Base-by-base conservation (phyloP, 2,888 invertebrate species). In the Stenodera caucasica region DNA sequence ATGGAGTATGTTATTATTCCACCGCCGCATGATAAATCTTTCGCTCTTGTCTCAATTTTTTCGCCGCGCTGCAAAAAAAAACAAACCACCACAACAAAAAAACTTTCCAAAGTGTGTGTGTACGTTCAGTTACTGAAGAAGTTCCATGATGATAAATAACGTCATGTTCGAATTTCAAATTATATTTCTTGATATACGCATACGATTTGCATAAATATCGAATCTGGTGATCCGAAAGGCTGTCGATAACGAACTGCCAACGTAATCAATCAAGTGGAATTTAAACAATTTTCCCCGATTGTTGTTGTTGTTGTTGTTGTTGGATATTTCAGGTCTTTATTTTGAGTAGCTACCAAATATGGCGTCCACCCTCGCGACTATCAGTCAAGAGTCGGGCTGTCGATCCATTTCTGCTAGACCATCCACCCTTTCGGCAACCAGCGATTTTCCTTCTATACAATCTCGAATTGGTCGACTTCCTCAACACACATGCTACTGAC, bases 401-500 rank as follows among this genome's bases (percentile, higher is more conserved):
- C 76, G 76, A 77, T 76, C 70, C 59, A 59, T 55, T 23, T 60
- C 54, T 58, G 72, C 67, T 70, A 63, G 67, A 52, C 70, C 74
- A 70, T 64, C 52, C 61, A 67, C 63, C 63, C 69, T 63, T 61
- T 69, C 60, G 61, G 35, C 29, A 35, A 49, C 29, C 18, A 40
- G 2, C 35, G 45, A 32, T 51, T 58, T 29, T 53, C 40, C 51
- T 40, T 14, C 15, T 29, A 4, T 30, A 14, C 49, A 65, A 52
- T 54, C 50, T 40, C 53, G 32, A 21, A 59, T 54, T 64, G 68
- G 62, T 51, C 72, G 71, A 69, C 70, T 74, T 70, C 68, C 21
- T 68, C 74, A 73, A 71, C 77, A 76, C 78, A 78, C 75, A 78
- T 79, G 77, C 73, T 75, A 75, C 76, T 78, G 78, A 79, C 79